Evolutionary conservation across 2,888 invertebrate species (phyloP).

Genomic region (Orthosia incerta): DNA sequence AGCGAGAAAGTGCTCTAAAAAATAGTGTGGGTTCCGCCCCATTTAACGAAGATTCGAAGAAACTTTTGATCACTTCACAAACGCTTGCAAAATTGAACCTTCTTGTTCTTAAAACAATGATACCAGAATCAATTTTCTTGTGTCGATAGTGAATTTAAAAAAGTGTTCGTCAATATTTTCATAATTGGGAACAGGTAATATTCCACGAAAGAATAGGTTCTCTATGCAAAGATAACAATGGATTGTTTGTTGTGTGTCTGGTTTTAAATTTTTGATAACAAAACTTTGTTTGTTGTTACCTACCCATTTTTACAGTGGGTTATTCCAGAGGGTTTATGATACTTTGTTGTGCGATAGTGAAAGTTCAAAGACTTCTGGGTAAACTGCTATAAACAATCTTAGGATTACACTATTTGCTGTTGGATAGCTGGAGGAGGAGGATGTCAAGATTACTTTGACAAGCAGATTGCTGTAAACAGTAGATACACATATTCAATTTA

Average conservation of each 20-base stretch:
- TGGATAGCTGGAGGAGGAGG: not conserved
- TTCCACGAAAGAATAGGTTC: conserved; percentile 1
- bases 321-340: not conserved
- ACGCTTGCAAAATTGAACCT: conserved; percentile 37
- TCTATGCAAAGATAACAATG: conserved; percentile 13
- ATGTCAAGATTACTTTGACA: not conserved
- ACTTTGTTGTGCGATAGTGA: not conserved
- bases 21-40: conserved; percentile 37
- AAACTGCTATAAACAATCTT: not conserved
- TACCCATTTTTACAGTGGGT: not conserved
- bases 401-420: too few relatives aligned
- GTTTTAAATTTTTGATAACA: conserved; percentile 4
- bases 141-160: not conserved
- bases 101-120: conserved; percentile 15
- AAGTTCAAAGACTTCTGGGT: not conserved
- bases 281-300: not conserved
- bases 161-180: conserved; percentile 22
- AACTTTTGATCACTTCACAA: conserved; percentile 42
- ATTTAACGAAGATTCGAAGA: conserved; percentile 31
- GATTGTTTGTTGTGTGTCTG: not conserved
- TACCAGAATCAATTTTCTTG: not conserved
- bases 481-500: not conserved
- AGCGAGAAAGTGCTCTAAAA: conserved; percentile 36
- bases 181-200: not conserved
- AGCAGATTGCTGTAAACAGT: not conserved